phyloP scores from a whole-genome alignment of 2,113 vertebrate genomes.

The Corvus moneduloides region DNA sequence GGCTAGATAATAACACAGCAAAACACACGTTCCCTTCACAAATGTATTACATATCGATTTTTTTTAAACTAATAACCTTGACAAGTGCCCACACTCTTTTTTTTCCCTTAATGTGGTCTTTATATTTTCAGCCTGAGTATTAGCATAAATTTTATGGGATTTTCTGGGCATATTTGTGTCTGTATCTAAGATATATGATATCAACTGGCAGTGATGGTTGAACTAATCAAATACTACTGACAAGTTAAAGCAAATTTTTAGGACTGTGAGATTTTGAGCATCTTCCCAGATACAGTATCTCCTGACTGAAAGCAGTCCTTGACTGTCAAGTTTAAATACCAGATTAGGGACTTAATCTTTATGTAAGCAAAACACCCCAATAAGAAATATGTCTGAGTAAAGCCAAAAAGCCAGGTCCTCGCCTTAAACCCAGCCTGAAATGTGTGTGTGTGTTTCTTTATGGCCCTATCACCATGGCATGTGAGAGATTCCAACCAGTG shows the following conservation, averaged over 20 bases:
- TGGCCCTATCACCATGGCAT: background rate
- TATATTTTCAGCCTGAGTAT: slow-evolving; percentile 40
- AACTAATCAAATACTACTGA: slow-evolving; percentile 55
- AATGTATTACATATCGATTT: slow-evolving; percentile 20
- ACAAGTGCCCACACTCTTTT: background rate
- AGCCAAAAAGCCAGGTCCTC: slow-evolving; percentile 4
- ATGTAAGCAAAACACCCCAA: slow-evolving; percentile 51
- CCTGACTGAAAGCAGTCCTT: slow-evolving; percentile 59
- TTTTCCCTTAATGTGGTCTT: slow-evolving; percentile 41
- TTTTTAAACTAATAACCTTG: slow-evolving; percentile 44
- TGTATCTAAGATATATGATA: slow-evolving; percentile 55
- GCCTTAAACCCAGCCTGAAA: background rate
- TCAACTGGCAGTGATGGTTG: slow-evolving; percentile 46
- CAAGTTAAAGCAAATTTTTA: slow-evolving; percentile 61
- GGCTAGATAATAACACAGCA: background rate
- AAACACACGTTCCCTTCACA: background rate
- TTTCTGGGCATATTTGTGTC: slow-evolving; percentile 62
- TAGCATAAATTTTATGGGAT: slow-evolving; percentile 63
- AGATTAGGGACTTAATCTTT: slow-evolving; percentile 50
- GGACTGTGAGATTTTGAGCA: slow-evolving; percentile 61
- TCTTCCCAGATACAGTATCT: slow-evolving; percentile 59
- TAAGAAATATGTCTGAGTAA: background rate
- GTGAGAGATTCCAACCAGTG: slow-evolving; percentile 24
- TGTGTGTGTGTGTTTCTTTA: background rate
- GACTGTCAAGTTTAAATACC: slow-evolving; percentile 58